phyloP scores from a whole-genome alignment of 2,113 vertebrate genomes.

The Tragelaphus imberbis region DNA sequence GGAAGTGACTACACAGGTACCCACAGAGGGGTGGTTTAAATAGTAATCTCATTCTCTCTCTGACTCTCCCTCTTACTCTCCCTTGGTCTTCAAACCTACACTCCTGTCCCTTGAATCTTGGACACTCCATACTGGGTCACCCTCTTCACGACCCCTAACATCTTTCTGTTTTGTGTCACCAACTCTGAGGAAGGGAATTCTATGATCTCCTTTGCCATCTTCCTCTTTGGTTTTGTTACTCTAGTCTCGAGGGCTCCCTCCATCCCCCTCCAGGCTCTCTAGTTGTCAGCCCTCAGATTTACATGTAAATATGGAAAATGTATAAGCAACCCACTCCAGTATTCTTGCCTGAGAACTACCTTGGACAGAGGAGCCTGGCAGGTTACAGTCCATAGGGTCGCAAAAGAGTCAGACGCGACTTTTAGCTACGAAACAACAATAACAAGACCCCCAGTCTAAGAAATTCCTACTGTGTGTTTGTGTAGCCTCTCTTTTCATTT shows the following conservation, averaged over 20 bases:
- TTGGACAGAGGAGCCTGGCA: not conserved
- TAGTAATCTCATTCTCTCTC: not conserved
- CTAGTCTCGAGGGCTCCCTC: not conserved
- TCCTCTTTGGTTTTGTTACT: not conserved
- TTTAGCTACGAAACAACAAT: not conserved
- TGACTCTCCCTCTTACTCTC: not conserved
- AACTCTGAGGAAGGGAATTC: not conserved
- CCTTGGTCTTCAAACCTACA: not conserved
- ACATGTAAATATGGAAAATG: not conserved
- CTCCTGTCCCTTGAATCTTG: not conserved
- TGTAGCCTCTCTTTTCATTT: too few species aligned
- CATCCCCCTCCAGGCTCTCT: not conserved
- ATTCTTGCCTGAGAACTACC: not conserved
- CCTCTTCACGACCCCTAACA: not conserved
- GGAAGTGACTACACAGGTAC: not conserved
- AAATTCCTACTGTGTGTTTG: not conserved
- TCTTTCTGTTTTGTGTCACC: not conserved
- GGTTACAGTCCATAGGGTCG: not conserved
- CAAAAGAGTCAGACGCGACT: not conserved
- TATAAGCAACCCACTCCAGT: not conserved
- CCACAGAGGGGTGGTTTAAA: not conserved
- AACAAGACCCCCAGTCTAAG: not conserved
- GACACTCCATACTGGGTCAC: not conserved
- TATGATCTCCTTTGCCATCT: not conserved
- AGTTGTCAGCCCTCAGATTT: too few species aligned